These are phyloP conservation scores for Cydia fagiglandana DNA, from an alignment of 1,140 invertebrate species.

Conservation along the genomic window DNA sequence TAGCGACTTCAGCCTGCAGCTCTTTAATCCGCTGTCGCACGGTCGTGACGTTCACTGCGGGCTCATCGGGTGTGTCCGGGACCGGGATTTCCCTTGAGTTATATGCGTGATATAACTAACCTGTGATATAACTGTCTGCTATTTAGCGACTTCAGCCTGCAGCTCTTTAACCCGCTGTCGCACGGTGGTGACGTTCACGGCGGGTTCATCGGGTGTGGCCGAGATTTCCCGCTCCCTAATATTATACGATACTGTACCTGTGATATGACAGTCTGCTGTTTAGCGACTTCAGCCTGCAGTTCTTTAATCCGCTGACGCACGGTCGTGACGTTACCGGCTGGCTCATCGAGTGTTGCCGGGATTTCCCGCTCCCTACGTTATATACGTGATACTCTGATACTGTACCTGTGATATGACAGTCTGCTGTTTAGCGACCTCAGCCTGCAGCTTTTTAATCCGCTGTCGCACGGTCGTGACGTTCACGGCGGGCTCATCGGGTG, in stretches of 20 bases:
- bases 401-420: slow-evolving; percentile 66
- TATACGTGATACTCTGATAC: no score
- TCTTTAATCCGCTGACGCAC: no score
- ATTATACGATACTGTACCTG: no score
- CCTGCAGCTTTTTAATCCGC: slow-evolving; percentile 84
- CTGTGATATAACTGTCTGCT: slow-evolving; percentile 79
- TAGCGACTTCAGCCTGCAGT: no score
- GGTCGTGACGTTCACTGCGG: no score
- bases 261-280: no score
- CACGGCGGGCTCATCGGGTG: slow-evolving; percentile 48
- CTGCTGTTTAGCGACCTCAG: slow-evolving; percentile 88
- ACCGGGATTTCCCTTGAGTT: slow-evolving; percentile 40
- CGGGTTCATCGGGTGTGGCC: slow-evolving; percentile 48
- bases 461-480: slow-evolving; percentile 78
- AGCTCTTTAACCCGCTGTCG: slow-evolving; percentile 85
- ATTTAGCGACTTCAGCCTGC: slow-evolving; percentile 86
- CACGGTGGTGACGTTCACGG: slow-evolving; percentile 70
- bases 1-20: no score
- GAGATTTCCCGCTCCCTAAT: slow-evolving; percentile 49
- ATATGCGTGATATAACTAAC: slow-evolving; percentile 41
- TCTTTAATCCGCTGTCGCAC: no score
- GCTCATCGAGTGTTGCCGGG: slow-evolving; percentile 49
- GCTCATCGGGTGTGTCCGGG: slow-evolving; percentile 47
- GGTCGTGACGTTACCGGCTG: no score
- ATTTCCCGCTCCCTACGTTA: slow-evolving; percentile 36